Conservation (phyloP, 2,888 invertebrate genomes). For the Calameuta idolon region DNA sequence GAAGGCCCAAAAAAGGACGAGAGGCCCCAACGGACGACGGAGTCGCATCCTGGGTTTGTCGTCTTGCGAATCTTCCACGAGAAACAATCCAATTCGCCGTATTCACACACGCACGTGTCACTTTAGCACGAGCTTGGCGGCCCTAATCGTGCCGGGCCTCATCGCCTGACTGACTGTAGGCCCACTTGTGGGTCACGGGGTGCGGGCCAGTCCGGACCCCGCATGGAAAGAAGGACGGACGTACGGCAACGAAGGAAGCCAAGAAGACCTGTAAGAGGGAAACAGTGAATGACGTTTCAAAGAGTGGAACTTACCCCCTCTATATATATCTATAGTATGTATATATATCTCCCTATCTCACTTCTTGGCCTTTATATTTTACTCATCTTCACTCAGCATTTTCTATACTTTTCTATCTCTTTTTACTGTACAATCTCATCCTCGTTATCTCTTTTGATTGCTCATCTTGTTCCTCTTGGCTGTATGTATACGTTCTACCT, state of each 20-base stretch:
- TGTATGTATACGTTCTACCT: conserved; percentile 13
- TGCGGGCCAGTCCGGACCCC: conserved; percentile 43
- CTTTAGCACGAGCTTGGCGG: conserved; percentile 51
- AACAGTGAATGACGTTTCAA: conserved; percentile 3
- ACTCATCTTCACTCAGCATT: conserved; percentile 28
- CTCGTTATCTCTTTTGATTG: conserved; percentile 27
- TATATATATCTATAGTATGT: background rate
- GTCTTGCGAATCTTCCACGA: conserved; percentile 7
- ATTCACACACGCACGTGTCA: conserved; percentile 31
- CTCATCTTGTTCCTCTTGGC: background rate
- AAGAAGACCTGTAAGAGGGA: conserved; percentile 34
- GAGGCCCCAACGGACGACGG: conserved; percentile 18
- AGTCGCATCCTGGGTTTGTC: conserved; percentile 13
- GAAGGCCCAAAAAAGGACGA: conserved; percentile 45
- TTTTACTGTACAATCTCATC: conserved; percentile 36
- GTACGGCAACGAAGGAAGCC: conserved; percentile 32
- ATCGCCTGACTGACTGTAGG: conserved; percentile 58
- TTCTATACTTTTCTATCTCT: conserved; percentile 25
- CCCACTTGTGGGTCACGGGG: conserved; percentile 62
- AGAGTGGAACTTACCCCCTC: conserved; percentile 3
- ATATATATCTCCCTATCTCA: background rate
- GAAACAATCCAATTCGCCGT: conserved; percentile 9
- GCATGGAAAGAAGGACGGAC: conserved; percentile 20
- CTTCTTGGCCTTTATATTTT: background rate
- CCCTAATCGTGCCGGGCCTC: conserved; percentile 58